phyloP scores from a whole-genome alignment of 1,140 invertebrate species.

The Solenopsis fugax region DNA sequence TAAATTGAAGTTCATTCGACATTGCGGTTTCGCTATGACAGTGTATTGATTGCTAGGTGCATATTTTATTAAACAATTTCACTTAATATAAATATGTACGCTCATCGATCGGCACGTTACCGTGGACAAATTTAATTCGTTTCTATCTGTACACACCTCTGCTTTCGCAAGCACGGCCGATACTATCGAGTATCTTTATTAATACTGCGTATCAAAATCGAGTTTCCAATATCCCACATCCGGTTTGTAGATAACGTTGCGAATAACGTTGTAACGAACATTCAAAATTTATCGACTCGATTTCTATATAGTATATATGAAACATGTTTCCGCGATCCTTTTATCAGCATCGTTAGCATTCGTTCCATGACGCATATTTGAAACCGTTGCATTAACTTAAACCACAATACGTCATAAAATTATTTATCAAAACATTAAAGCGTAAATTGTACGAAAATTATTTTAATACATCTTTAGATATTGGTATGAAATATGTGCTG shows the following conservation, averaged over 20 bases:
- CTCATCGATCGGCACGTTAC: background rate
- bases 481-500: background rate
- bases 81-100: conserved; percentile 18
- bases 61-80: conserved; percentile 40
- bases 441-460: background rate
- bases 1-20: conserved; percentile 25
- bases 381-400: background rate
- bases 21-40: background rate
- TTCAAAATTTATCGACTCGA: conserved; percentile 20
- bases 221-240: conserved; percentile 42
- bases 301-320: background rate
- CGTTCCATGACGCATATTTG: background rate
- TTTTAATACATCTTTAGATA: conserved; percentile 22
- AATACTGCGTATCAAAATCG: conserved; percentile 41
- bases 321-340: background rate
- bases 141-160: background rate
- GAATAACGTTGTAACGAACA: conserved; percentile 27
- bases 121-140: conserved; percentile 25
- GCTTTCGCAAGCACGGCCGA: background rate
- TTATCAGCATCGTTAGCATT: conserved; percentile 11
- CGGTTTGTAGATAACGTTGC: background rate
- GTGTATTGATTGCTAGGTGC: background rate
- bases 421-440: conserved; percentile 12
- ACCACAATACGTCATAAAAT: background rate
- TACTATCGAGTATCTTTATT: conserved; percentile 51